Percentiles rank a stretch among this genome's conserved stretches.
phyloP scores from a whole-genome alignment of 2,797 vertebrate species.

The Alcedo atthis region DNA sequence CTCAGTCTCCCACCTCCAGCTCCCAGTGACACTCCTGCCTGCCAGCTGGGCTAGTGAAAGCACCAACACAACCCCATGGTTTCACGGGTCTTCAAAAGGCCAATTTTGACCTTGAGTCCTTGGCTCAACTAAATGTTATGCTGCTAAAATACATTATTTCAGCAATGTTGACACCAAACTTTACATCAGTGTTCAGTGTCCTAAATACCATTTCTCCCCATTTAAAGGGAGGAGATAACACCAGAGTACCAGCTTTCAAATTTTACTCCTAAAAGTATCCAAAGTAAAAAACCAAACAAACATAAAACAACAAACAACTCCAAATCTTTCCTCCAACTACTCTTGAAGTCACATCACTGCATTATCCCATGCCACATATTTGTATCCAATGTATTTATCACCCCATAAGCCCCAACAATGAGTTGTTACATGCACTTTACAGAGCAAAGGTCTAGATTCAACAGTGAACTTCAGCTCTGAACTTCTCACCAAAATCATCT shows the following conservation, averaged over 20 bases:
- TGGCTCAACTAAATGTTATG: background rate
- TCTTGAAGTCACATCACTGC: background rate
- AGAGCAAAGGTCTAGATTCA: background rate
- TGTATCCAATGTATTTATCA: background rate
- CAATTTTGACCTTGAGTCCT: background rate
- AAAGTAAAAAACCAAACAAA: background rate
- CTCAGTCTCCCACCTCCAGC: background rate
- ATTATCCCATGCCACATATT: background rate
- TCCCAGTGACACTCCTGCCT: rapidly evolving
- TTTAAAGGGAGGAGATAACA: background rate
- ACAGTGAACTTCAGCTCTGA: background rate
- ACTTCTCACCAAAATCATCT: background rate
- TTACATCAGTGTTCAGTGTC: background rate
- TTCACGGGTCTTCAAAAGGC: background rate
- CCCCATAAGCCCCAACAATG: background rate
- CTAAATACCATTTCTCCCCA: background rate
- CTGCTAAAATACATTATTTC: background rate
- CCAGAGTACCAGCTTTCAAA: background rate
- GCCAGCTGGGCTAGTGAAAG: background rate
- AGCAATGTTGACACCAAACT: background rate
- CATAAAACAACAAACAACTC: background rate
- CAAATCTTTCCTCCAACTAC: background rate
- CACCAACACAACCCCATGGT: rapidly evolving
- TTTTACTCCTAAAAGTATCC: background rate
- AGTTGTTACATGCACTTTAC: background rate